phyloP scores from a whole-genome alignment of 2,888 invertebrate species.

The Caenorhabditis sp. region DNA sequence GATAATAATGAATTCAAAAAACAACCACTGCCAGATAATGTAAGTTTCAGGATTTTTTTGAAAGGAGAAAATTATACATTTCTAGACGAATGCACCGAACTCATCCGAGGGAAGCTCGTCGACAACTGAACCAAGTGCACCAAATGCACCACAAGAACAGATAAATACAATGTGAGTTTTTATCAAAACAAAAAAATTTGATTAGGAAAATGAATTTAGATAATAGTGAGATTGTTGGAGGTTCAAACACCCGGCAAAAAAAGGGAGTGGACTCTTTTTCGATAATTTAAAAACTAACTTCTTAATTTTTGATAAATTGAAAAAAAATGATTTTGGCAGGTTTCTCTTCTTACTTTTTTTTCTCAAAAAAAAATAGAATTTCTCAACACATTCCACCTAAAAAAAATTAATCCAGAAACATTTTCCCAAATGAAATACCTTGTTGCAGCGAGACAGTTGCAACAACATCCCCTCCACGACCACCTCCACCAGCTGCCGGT shows the following conservation, averaged over 20 bases:
- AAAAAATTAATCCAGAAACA: too few species aligned
- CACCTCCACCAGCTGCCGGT: conserved; percentile 29
- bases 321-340: not conserved
- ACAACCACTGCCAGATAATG: not conserved
- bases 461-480: conserved; percentile 13
- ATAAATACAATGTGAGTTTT: not conserved
- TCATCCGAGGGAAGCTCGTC: not conserved
- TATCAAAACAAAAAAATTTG: too few species aligned
- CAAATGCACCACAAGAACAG: not conserved
- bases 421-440: too few species aligned
- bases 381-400: too few species aligned
- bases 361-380: too few species aligned
- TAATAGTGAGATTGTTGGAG: too few species aligned
- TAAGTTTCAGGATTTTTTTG: not conserved
- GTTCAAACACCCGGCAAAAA: too few species aligned
- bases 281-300: too few species aligned
- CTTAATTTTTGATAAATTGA: not conserved
- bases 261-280: too few species aligned
- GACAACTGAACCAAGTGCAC: not conserved
- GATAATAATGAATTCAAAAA: conserved; percentile 1
- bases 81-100: not conserved
- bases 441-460: not conserved
- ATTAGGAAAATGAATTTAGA: too few species aligned
- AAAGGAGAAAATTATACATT: not conserved
- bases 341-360: too few species aligned